These are phyloP conservation scores for Platysteira castanea DNA, from an alignment of 2,113 vertebrate species.

Conservation along the genomic window DNA sequence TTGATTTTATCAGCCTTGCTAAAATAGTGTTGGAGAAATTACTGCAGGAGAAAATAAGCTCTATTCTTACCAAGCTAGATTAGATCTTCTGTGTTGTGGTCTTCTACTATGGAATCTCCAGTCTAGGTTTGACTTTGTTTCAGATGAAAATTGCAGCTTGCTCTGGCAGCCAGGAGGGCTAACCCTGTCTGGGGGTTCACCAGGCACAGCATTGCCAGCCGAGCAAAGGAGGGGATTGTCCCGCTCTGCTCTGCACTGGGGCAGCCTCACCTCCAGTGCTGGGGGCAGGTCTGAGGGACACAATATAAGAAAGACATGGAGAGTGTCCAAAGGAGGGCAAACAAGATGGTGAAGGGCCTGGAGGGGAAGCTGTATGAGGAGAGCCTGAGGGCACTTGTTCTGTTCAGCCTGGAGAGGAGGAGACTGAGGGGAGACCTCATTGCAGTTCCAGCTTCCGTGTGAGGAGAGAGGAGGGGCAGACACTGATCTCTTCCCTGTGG, in stretches of 20 bases:
- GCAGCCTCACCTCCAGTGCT: accelerated
- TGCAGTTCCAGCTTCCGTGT: accelerated
- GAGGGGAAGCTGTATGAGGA: accelerated
- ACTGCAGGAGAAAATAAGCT: neutral
- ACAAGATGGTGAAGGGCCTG: neutral
- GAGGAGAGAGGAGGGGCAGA: neutral
- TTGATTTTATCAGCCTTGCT: neutral
- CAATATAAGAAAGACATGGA: accelerated
- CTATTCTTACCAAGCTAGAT: neutral
- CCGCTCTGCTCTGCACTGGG: accelerated
- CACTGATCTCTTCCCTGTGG: neutral
- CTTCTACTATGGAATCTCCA: neutral
- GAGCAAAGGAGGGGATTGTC: neutral
- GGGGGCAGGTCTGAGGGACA: accelerated
- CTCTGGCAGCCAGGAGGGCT: neutral
- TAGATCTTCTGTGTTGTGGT: neutral
- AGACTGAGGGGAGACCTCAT: neutral
- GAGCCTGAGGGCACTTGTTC: accelerated
- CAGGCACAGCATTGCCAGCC: accelerated
- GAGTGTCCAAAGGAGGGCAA: neutral
- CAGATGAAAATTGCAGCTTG: neutral
- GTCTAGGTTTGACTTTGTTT: neutral
- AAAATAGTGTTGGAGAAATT: neutral
- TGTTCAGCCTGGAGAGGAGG: neutral
- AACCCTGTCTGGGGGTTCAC: accelerated